Percentiles rank a stretch among this genome's conserved stretches.
Evolutionary conservation across 2,888 invertebrate genomes (phyloP).

Genomic region (Galerucella nymphaeae): DNA sequence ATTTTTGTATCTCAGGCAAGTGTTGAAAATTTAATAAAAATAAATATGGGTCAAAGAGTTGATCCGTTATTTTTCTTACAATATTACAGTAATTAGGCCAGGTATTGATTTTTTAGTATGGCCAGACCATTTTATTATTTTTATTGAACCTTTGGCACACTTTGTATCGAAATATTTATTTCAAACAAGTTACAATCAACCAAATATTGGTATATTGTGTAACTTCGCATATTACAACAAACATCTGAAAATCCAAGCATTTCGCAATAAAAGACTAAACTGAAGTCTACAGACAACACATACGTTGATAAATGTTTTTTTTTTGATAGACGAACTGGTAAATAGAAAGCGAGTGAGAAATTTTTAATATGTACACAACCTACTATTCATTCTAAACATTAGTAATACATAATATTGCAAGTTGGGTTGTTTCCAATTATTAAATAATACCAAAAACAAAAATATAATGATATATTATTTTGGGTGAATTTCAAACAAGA

Average conservation of each 20-base stretch:
- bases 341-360: slow-evolving; percentile 37
- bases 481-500: too few species aligned
- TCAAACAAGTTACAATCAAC: slow-evolving; percentile 22
- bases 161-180: not conserved
- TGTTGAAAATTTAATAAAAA: too few species aligned
- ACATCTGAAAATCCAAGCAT: slow-evolving; percentile 30
- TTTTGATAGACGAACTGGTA: slow-evolving; percentile 26
- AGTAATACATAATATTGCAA: slow-evolving; percentile 55
- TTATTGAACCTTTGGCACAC: not conserved
- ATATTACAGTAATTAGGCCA: too few species aligned
- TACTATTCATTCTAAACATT: slow-evolving; percentile 50
- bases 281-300: slow-evolving; percentile 31
- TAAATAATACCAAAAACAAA: not conserved
- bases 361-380: slow-evolving; percentile 46
- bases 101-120: too few species aligned
- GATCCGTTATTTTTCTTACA: too few species aligned
- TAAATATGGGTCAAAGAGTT: too few species aligned
- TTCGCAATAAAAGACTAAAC: slow-evolving; percentile 19
- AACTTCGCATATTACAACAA: not conserved
- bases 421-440: slow-evolving; percentile 31
- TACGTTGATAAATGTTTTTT: slow-evolving; percentile 29
- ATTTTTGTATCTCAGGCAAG: too few species aligned
- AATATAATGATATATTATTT: not conserved
- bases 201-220: slow-evolving; percentile 35
- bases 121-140: not conserved